phyloP scores from a whole-genome alignment of 2,888 invertebrate species.

The Andrena chrysosceles region DNA sequence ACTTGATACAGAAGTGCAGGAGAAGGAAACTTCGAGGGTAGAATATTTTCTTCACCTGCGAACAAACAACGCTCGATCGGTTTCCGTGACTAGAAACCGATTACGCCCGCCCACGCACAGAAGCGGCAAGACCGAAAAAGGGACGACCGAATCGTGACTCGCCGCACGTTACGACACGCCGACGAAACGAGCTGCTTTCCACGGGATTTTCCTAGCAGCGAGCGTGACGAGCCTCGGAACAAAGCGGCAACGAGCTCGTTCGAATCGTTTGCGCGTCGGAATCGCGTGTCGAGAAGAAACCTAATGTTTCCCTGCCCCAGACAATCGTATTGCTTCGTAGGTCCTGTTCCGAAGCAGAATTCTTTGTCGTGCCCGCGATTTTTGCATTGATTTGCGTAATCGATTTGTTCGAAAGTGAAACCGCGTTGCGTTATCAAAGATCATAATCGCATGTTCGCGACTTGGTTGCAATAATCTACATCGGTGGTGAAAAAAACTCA shows the following conservation, averaged over 20 bases:
- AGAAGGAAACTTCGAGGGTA: not conserved
- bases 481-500: not conserved
- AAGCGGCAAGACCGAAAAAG: not conserved
- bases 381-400: conserved; percentile 9
- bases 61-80: not conserved
- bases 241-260: conserved; percentile 13
- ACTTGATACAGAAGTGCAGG: too few relatives aligned
- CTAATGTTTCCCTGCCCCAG: not conserved
- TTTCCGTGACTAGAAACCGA: conserved; percentile 26
- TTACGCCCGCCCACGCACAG: conserved; percentile 2
- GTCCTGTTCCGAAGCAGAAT: not conserved
- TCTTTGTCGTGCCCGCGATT: not conserved
- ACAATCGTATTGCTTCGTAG: not conserved
- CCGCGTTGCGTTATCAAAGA: not conserved
- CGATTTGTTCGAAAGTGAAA: conserved; percentile 18
- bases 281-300: not conserved
- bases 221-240: conserved; percentile 17
- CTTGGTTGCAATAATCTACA: not conserved
- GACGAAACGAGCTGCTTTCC: conserved; percentile 10
- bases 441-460: not conserved
- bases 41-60: not conserved
- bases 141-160: not conserved
- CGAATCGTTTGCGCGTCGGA: conserved; percentile 1
- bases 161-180: conserved; percentile 19
- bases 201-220: conserved; percentile 22